These are phyloP conservation scores for Perca fluviatilis DNA, from an alignment of 2,113 vertebrate species.

Conservation along the genomic window DNA sequence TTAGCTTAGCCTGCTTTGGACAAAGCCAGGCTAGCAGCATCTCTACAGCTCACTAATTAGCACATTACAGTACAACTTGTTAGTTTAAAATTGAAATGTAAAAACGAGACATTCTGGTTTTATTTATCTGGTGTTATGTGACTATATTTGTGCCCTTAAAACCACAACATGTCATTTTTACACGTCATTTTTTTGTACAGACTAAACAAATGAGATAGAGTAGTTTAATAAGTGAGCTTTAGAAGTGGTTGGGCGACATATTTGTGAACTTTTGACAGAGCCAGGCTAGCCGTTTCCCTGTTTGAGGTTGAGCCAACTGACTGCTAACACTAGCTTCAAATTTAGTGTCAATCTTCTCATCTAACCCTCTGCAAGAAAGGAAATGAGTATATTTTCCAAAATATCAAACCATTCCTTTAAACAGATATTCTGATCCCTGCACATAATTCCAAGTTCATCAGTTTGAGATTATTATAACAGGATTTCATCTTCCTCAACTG, in stretches of 20 bases:
- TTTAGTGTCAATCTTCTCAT: neutral
- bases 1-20: constrained; percentile 10
- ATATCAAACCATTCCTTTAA: constrained; percentile 2
- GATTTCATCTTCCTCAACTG: neutral
- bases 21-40: neutral
- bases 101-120: neutral
- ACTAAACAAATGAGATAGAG: neutral
- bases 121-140: neutral
- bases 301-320: constrained; percentile 20
- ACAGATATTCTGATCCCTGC: neutral
- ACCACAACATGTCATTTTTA: neutral
- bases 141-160: constrained; percentile 1
- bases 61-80: neutral
- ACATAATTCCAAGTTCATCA: constrained; percentile 12
- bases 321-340: neutral
- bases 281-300: neutral
- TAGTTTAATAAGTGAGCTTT: neutral
- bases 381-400: neutral
- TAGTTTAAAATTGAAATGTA: neutral
- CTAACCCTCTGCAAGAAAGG: neutral
- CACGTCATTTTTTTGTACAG: neutral
- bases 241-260: neutral
- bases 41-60: neutral
- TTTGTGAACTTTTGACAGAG: neutral
- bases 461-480: constrained; percentile 1